phyloP scores from a whole-genome alignment of 2,888 invertebrate genomes.

The Baccha elongata region DNA sequence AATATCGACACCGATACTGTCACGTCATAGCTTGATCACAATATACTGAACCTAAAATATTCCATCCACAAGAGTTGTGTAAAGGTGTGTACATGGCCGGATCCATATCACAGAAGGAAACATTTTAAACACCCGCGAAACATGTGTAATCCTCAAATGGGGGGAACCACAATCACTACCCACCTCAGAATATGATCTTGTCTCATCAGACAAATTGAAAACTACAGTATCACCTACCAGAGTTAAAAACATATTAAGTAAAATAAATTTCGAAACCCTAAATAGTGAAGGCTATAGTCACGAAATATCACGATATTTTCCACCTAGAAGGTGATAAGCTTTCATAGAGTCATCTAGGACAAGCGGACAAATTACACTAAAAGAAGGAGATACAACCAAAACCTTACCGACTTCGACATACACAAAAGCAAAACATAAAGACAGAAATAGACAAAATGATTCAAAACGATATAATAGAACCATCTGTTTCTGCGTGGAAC shows the following conservation, averaged over 20 bases:
- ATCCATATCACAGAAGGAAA: background rate
- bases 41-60: background rate
- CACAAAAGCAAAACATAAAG: background rate
- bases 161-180: background rate
- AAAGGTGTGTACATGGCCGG: background rate
- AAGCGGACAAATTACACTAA: background rate
- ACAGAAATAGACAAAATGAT: background rate
- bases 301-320: background rate
- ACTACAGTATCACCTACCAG: background rate
- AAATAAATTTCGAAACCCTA: background rate
- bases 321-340: background rate
- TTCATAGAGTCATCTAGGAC: background rate
- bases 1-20: too few species aligned
- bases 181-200: background rate
- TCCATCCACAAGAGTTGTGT: background rate
- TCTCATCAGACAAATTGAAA: background rate
- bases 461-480: background rate
- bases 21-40: background rate
- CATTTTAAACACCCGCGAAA: slow-evolving; percentile 16
- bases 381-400: background rate
- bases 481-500: slow-evolving; percentile 2
- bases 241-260: background rate
- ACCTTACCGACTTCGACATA: slow-evolving; percentile 2
- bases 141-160: background rate
- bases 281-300: background rate